These are phyloP conservation scores for Anarhynchus alexandrinus DNA, from an alignment of 2,113 vertebrate species.

Conservation along the genomic window DNA sequence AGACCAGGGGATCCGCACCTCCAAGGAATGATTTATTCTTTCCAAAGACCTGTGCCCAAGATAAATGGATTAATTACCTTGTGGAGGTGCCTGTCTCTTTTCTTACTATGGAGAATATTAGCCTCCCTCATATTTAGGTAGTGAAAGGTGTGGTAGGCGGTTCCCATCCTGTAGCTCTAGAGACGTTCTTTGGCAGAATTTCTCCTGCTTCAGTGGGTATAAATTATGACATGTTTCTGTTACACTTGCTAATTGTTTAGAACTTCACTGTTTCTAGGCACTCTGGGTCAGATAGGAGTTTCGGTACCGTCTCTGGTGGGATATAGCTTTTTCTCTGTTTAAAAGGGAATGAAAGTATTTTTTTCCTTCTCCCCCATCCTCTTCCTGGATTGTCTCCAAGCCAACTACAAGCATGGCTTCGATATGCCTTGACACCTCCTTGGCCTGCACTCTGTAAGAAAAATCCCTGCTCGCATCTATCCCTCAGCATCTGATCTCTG, in stretches of 20 bases:
- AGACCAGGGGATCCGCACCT: background rate
- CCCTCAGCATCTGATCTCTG: background rate
- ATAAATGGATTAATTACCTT: background rate
- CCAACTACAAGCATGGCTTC: constrained; percentile 29
- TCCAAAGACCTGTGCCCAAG: background rate
- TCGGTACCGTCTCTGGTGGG: background rate
- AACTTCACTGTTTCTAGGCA: background rate
- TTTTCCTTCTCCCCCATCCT: background rate
- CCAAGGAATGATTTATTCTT: background rate
- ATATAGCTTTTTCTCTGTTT: background rate
- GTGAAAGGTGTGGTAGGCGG: background rate
- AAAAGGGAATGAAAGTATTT: background rate
- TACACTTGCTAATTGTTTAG: background rate
- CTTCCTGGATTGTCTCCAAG: background rate
- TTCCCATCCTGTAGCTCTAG: background rate
- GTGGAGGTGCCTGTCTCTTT: background rate
- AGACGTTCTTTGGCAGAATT: background rate
- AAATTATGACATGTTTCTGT: background rate
- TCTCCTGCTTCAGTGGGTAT: background rate
- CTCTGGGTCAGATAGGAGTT: background rate
- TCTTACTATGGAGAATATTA: background rate
- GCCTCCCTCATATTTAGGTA: background rate
- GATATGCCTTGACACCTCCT: background rate
- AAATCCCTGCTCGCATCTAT: background rate
- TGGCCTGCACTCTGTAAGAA: background rate